Evolutionary conservation across 2,797 vertebrate genomes (phyloP), one percentile per base, ranked within the genome.

Genomic region (Channallabes apus): DNA sequence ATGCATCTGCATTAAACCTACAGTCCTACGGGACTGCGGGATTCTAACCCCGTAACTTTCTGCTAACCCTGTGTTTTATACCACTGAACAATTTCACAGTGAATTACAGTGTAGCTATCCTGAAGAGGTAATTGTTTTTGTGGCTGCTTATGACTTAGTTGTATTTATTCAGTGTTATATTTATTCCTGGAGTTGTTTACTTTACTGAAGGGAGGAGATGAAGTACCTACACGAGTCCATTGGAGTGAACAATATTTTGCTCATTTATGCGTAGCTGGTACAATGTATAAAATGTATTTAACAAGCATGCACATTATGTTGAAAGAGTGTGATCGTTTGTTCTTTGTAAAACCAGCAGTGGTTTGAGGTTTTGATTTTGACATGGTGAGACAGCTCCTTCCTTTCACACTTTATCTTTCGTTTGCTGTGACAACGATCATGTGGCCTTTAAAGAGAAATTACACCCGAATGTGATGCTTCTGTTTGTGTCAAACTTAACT

Each of bases 311-410:
- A 58, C n/a, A 46, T 24, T 64, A 22, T 75, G 76, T 32, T 67
- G 59, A 80, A 76, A 71, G 9, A 73, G 68, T 4, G 9, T 7
- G 32, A 54, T 73, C 22, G 2, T 68, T 87, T 84, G 3, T 87
- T 82, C 59, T 22, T 78, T 67, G 82, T 82, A 87, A 86, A 9
- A 69, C 17, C 17, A 81, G 27, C 46, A 79, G 87, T 78, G 89
- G 89, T 86, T 80, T 87, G 68, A 69, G 86, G 75, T 83, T 84
- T 68, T 84, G 24, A 51, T 59, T 72, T 82, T 82, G 41, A 35
- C 22, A 41, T 56, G 35, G 41, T 68, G 35, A 82, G 71, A 78
- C 27, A 75, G 62, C 29, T 56, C 2, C 20, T 51, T 62, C 29
- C 29, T 82, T 85, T 89, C 62, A 65, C 69, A 65, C 82, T 84